These are phyloP conservation scores for Neosalanx taihuensis DNA, from an alignment of 2,797 vertebrate species.

Conservation along the genomic window DNA sequence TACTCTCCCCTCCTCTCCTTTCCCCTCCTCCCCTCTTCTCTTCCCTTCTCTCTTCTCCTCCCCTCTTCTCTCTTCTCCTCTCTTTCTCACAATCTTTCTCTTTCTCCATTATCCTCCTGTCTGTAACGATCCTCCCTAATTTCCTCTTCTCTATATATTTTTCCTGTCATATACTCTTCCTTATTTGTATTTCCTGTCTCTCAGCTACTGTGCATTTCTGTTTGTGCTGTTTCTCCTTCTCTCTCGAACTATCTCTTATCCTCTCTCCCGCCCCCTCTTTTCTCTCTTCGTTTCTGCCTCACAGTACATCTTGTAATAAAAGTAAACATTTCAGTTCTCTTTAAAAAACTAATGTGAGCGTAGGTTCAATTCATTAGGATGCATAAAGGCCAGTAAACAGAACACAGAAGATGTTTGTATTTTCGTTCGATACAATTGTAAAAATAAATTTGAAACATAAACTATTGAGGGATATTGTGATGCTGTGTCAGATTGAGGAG, in stretches of 20 bases:
- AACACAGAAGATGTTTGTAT: slow-evolving; percentile 8
- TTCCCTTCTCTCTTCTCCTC: neutral
- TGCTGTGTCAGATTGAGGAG: slow-evolving; percentile 19
- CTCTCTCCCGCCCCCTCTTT: neutral
- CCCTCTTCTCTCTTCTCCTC: slow-evolving; percentile 7
- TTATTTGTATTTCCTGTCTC: too few species aligned
- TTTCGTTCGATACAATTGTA: slow-evolving; percentile 6
- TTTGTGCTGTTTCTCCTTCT: neutral
- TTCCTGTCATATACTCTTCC: too few species aligned
- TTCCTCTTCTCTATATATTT: too few species aligned
- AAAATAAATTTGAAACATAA: slow-evolving; percentile 6
- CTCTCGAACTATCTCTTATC: slow-evolving; percentile 9
- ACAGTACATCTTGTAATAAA: slow-evolving; percentile 32
- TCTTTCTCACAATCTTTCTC: slow-evolving; percentile 20
- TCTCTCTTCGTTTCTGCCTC: slow-evolving; percentile 3
- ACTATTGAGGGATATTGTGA: neutral
- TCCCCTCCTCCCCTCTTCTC: slow-evolving; percentile 9
- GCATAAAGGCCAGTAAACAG: neutral
- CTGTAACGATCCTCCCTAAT: too few species aligned
- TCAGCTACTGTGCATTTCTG: too few species aligned
- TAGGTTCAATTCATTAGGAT: neutral
- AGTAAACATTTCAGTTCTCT: slow-evolving; percentile 31
- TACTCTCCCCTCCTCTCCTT: slow-evolving; percentile 9
- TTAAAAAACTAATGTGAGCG: neutral
- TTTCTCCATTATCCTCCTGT: neutral